These are phyloP conservation scores for Rotaria macrura DNA, from an alignment of 2,888 invertebrate species.

Conservation along the genomic window DNA sequence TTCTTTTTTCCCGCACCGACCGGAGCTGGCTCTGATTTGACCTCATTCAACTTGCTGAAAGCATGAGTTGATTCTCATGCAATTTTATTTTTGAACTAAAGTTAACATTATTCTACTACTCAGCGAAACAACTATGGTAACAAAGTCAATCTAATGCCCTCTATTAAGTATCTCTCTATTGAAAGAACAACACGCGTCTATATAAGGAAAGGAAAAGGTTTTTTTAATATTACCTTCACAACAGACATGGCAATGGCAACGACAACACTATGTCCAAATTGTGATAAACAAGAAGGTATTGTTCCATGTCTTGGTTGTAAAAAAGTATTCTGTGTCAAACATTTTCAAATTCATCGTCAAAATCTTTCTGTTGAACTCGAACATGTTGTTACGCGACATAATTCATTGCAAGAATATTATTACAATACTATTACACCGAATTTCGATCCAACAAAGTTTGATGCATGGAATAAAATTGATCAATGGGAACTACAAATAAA, in stretches of 20 bases:
- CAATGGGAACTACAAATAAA: not conserved
- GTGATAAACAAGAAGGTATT: slow-evolving; percentile 10
- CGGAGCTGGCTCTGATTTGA: no score
- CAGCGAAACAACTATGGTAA: no score
- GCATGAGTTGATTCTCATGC: no score
- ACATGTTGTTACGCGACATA: not conserved
- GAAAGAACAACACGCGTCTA: not conserved
- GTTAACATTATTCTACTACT: no score
- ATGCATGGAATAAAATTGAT: not conserved
- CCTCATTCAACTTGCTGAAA: no score
- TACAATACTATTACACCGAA: not conserved
- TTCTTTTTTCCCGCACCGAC: no score
- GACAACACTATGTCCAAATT: not conserved
- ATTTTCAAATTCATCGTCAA: not conserved
- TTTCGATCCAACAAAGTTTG: not conserved
- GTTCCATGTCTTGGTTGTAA: not conserved
- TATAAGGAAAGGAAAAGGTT: no score
- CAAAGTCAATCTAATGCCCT: not conserved
- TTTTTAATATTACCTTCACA: not conserved
- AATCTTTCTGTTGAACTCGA: not conserved
- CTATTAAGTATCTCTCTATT: not conserved
- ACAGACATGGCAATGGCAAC: not conserved
- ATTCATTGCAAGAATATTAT: not conserved
- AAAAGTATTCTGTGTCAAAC: not conserved
- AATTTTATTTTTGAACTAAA: no score